phyloP scores from a whole-genome alignment of 2,888 invertebrate species.

The Tetramorium bicarinatum region DNA sequence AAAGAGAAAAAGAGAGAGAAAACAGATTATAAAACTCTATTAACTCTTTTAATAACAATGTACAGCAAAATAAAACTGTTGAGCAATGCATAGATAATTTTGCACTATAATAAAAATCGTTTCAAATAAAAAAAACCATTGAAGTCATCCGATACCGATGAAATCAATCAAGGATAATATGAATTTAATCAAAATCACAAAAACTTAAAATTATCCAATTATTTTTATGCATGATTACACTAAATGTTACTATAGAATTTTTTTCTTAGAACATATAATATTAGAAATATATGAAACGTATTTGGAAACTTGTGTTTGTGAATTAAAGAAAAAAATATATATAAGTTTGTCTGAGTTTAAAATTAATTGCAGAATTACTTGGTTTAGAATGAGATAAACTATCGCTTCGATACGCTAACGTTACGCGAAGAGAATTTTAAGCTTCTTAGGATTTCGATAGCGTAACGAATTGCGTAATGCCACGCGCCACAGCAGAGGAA shows the following conservation, averaged over 20 bases:
- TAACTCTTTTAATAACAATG: not conserved
- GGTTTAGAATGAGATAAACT: constrained; percentile 8
- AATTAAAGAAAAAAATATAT: not conserved
- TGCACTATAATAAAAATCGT: not conserved
- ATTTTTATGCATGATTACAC: not conserved
- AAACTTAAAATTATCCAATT: not conserved
- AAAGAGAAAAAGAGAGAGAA: not conserved
- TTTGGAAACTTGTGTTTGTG: not conserved
- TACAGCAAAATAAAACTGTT: not conserved
- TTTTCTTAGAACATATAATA: not conserved
- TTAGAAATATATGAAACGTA: not conserved
- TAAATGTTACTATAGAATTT: not conserved
- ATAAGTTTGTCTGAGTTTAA: not conserved
- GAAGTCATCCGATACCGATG: not conserved
- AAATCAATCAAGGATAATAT: not conserved
- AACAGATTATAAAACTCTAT: not conserved
- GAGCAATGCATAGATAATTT: not conserved
- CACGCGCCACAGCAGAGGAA: constrained; percentile 28
- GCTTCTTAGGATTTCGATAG: constrained; percentile 36
- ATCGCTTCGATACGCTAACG: constrained; percentile 31
- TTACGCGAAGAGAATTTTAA: constrained; percentile 22
- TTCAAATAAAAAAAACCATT: not conserved
- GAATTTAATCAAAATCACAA: not conserved
- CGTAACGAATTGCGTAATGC: constrained; percentile 36
- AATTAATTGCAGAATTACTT: constrained; percentile 9